These are phyloP conservation scores for Cataglyphis altisquamis DNA, from an alignment of 2,888 invertebrate genomes.

Conservation along the genomic window DNA sequence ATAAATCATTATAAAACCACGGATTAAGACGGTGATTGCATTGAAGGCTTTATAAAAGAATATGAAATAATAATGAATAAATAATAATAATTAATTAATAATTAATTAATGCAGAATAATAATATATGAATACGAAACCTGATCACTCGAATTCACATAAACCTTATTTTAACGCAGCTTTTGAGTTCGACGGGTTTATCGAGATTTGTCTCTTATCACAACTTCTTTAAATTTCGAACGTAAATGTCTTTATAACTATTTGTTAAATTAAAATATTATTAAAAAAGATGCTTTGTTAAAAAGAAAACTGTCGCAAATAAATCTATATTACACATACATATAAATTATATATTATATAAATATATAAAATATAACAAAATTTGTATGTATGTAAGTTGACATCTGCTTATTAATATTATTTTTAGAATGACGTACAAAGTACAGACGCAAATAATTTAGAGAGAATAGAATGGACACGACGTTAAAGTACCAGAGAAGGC, in stretches of 20 bases:
- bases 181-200: background rate
- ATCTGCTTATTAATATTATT: background rate
- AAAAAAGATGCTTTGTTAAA: constrained; percentile 11
- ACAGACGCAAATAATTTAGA: constrained; percentile 10
- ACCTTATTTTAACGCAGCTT: background rate
- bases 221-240: background rate
- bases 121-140: background rate
- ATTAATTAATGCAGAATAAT: background rate
- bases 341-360: background rate
- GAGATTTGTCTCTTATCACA: constrained; percentile 2
- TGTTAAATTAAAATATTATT: background rate
- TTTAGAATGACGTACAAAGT: background rate
- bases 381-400: background rate
- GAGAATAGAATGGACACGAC: constrained; percentile 3
- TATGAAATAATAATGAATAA: background rate
- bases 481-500: constrained; percentile 14
- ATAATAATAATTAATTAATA: constrained; percentile 12
- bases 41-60: background rate
- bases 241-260: background rate
- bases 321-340: background rate
- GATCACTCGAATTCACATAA: background rate
- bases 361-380: background rate
- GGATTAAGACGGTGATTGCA: background rate
- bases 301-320: background rate
- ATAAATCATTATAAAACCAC: constrained; percentile 24